Percentiles rank a stretch among this genome's conserved stretches.
These are phyloP conservation scores for Okamejei kenojei DNA, from an alignment of 2,797 vertebrate species.

Conservation along the genomic window DNA sequence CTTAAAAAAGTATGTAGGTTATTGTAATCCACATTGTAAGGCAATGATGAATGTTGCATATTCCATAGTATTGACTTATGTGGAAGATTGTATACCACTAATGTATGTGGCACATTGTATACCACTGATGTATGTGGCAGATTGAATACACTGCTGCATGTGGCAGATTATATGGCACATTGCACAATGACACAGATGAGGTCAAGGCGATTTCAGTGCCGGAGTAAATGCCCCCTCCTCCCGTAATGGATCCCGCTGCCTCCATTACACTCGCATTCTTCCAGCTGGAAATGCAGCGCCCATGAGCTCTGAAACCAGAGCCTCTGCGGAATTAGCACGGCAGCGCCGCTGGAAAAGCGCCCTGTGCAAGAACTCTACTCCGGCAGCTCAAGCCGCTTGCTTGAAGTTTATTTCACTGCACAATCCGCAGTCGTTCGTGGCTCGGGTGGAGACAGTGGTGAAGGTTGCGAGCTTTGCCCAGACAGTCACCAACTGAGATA, in stretches of 20 bases:
- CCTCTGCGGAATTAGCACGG: not conserved
- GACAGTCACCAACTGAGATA: not conserved
- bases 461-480: not conserved
- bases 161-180: not conserved
- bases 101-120: too few species aligned
- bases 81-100: too few species aligned
- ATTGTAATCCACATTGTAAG: too few species aligned
- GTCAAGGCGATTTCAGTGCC: not conserved
- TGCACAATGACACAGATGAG: not conserved
- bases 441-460: too few species aligned
- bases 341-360: not conserved
- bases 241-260: conserved; percentile 11
- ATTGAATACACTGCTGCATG: too few species aligned
- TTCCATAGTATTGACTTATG: too few species aligned
- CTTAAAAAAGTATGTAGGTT: too few species aligned
- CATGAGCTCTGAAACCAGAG: conserved; percentile 24
- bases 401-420: not conserved
- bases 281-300: conserved; percentile 18
- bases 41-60: too few species aligned
- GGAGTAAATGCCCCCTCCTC: not conserved
- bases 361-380: not conserved
- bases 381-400: not conserved
- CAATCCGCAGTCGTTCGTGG: not conserved
- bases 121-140: too few species aligned
- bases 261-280: conserved; percentile 18